phyloP scores from a whole-genome alignment of 2,888 invertebrate species.

The Galeruca laticollis region DNA sequence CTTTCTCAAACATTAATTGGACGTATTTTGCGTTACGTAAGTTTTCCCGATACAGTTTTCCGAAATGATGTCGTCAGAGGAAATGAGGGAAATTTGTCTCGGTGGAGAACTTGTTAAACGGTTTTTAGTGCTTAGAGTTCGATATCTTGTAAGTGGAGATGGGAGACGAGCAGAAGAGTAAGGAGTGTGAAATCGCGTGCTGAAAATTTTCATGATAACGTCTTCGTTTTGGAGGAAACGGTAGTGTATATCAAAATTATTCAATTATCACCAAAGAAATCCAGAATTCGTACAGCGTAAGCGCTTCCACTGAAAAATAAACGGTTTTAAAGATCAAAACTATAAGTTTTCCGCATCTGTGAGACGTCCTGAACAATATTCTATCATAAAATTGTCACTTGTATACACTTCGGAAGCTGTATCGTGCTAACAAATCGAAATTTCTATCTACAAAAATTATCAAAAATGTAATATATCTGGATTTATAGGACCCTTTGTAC shows the following conservation, averaged over 20 bases:
- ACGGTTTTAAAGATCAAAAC: not conserved
- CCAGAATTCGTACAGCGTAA: conserved; percentile 84
- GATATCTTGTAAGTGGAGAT: conserved; percentile 19
- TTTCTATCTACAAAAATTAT: no score
- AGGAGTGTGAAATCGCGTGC: not conserved
- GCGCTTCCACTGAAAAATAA: conserved; percentile 81
- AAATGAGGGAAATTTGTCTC: conserved; percentile 40
- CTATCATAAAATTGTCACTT: no score
- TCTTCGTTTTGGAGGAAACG: not conserved
- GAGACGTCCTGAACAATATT: no score
- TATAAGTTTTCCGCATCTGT: no score
- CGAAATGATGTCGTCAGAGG: conserved; percentile 37
- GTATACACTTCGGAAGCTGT: no score
- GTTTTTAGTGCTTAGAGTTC: conserved; percentile 26
- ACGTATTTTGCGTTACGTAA: conserved; percentile 38
- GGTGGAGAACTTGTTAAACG: conserved; percentile 37
- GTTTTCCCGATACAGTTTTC: conserved; percentile 37
- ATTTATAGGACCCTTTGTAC: no score
- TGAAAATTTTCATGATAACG: conserved; percentile 2
- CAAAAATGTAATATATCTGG: no score
- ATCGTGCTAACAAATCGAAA: no score
- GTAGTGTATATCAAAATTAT: not conserved
- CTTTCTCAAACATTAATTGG: conserved; percentile 32
- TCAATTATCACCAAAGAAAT: conserved; percentile 78
- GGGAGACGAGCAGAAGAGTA: not conserved